These are phyloP conservation scores for Propithecus perrieri DNA, from an alignment of 2,797 vertebrate genomes.

Conservation along the genomic window DNA sequence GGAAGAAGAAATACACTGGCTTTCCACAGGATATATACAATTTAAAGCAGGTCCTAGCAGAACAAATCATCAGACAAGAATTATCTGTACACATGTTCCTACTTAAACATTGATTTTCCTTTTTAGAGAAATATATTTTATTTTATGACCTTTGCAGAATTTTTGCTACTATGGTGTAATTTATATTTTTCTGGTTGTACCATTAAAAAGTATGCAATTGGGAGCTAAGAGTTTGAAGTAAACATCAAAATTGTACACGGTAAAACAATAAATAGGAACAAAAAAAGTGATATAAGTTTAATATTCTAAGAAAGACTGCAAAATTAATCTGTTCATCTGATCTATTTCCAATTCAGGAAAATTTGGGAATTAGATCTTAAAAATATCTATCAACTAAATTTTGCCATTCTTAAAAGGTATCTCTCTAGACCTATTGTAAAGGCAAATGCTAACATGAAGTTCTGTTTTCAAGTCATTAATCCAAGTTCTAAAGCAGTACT, in stretches of 20 bases:
- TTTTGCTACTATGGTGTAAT: background rate
- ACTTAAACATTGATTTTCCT: background rate
- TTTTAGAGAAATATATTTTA: slow-evolving; percentile 28
- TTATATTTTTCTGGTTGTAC: slow-evolving; percentile 17
- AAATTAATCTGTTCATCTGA: background rate
- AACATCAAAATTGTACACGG: background rate
- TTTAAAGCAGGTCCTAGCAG: background rate
- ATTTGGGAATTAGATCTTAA: background rate
- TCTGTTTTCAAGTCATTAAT: slow-evolving; percentile 11
- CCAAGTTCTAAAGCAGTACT: background rate
- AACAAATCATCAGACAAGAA: background rate
- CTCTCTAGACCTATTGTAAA: background rate
- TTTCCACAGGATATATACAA: background rate
- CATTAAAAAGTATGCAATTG: slow-evolving; percentile 14
- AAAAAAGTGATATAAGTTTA: background rate
- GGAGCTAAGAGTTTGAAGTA: background rate
- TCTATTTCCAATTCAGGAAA: slow-evolving; percentile 21
- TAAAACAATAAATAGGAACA: slow-evolving; percentile 23
- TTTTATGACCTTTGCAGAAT: background rate
- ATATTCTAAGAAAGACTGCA: background rate
- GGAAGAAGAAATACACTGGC: background rate
- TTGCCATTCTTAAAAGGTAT: background rate
- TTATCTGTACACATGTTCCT: background rate
- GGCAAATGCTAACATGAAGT: background rate
- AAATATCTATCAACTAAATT: slow-evolving; percentile 16